Evolutionary conservation across 2,113 vertebrate genomes (phyloP), one percentile per base, ranked within the genome.

Genomic region (Misgurnus mizolepis): DNA sequence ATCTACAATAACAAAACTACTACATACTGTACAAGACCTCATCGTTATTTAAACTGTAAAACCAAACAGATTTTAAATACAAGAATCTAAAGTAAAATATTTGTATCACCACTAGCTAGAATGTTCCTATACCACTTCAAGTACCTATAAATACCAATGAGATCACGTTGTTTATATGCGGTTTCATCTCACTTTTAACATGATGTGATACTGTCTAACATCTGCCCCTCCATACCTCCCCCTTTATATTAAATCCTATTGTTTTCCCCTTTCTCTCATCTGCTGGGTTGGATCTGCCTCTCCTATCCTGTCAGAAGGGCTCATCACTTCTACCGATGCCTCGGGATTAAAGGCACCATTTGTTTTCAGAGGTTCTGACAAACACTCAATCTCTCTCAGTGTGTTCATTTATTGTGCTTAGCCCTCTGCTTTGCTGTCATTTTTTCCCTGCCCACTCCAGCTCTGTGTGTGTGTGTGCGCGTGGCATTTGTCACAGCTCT

Each of bases 331-430:
- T 67, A 3, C 62, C 80, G 68, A 80, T 34, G 87, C 90, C 89
- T 87, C 75, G 65, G 85, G 88, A 90, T 88, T 88, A 90, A 89
- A 90, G 85, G 80, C 80, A 80, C 87, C 86, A 86, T 91, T 91
- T 91, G 89, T 90, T 89, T 80, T 87, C 87, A 86, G 84, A 78
- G 79, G 81, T 86, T 90, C 86, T 89, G 89, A 92, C 89, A 91
- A 91, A 89, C 86, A 86, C 85, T 89, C 87, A 75, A 86, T 90
- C 83, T 86, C 89, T 85, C 53, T 84, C 73, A 81, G 79, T 86
- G 80, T 80, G 85, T 84, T 88, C 83, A 88, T 91, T 86, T 87
- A 87, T 88, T 90, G 77, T 77, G 80, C 80, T 76, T 76, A 80
- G 22, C 87, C 88, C 87, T 89, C 82, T 77, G 88, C 86, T 81